Evolutionary conservation across 2,113 vertebrate genomes (phyloP), one percentile per base, ranked within the genome.

Genomic region (Speoplatyrhinus poulsoni): DNA sequence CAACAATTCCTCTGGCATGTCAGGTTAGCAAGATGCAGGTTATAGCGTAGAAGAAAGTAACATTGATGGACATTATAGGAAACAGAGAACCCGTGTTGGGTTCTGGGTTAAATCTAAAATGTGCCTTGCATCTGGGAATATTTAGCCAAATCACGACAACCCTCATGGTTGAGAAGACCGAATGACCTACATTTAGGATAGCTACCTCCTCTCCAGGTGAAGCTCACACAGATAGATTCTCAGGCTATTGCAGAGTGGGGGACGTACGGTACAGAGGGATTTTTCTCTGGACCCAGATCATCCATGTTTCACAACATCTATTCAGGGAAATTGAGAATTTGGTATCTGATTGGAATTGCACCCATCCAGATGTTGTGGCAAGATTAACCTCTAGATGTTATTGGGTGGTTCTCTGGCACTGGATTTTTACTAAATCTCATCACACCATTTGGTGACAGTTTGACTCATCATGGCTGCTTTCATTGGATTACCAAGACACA

Each of bases 181-280:
- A 60, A 76, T 46, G 50, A 75, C 75, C 70, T 32, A 7, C 26
- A 75, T 82, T 67, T 62, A 63, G 54, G 73, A 66, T 80, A 80
- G 85, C 84, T 79, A 85, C 80, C 78, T 70, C 19, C 74, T 67
- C 60, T 65, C 66, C 62, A 60, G 26, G 61, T 68, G 76, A 85
- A 79, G 62, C 63, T 61, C 67, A 75, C 74, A 65, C 65, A 78
- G 74, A 81, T 64, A 63, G 50, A 61, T 65, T 72, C 66, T 72
- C 6, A 3, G 63, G 53, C 60, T 53, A 12, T 16, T 47, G 72
- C 62, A 60, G 33, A 73, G 69, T 26, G 59, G 53, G 71, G 16
- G 71, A 75, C 59, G 56, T 8, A n/a, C 17, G 32, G 9, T 65
- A 60, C 72, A 79, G 69, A 85, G 79, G 70, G 60, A 80, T 78